These are phyloP conservation scores for Cynodonichthys magdalenae DNA, from an alignment of 2,797 vertebrate genomes.

Conservation along the genomic window DNA sequence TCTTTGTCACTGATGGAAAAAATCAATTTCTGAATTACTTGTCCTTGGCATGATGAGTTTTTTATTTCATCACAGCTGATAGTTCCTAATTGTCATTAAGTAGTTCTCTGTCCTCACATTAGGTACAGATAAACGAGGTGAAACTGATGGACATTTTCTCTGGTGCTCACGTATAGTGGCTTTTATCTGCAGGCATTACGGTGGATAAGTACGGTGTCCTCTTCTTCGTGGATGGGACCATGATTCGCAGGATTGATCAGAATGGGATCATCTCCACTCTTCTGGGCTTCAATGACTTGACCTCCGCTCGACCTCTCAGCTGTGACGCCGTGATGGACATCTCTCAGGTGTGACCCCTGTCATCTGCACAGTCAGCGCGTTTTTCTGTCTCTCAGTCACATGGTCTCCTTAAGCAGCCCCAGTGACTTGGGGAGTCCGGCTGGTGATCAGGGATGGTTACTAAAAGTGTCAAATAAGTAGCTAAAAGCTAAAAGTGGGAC, in stretches of 20 bases:
- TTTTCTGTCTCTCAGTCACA: constrained; percentile 25
- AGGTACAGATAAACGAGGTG: constrained; percentile 49
- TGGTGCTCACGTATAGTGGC: constrained; percentile 21
- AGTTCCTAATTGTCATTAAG: constrained; percentile 47
- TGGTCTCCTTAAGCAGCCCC: constrained; percentile 37
- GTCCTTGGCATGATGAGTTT: constrained; percentile 46
- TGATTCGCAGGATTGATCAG: constrained; percentile 96
- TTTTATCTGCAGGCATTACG: constrained; percentile 86
- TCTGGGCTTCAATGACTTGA: constrained; percentile 96
- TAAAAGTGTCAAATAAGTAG: too few relatives aligned
- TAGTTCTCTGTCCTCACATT: constrained; percentile 36
- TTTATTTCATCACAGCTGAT: constrained; percentile 47
- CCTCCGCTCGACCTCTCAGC: constrained; percentile 95
- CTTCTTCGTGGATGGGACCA: constrained; percentile 97
- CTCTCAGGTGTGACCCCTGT: constrained; percentile 87
- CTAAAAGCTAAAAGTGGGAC: too few relatives aligned
- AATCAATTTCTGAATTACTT: constrained; percentile 53
- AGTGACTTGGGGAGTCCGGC: not conserved
- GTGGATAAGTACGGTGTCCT: constrained; percentile 96
- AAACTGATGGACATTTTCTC: constrained; percentile 37
- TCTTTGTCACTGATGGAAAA: constrained; percentile 53
- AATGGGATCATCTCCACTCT: constrained; percentile 97
- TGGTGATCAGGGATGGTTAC: not conserved
- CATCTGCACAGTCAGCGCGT: constrained; percentile 18
- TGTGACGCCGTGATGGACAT: constrained; percentile 99